Base-by-base conservation (phyloP, 2,113 vertebrate genomes). In the Columbina picui region DNA sequence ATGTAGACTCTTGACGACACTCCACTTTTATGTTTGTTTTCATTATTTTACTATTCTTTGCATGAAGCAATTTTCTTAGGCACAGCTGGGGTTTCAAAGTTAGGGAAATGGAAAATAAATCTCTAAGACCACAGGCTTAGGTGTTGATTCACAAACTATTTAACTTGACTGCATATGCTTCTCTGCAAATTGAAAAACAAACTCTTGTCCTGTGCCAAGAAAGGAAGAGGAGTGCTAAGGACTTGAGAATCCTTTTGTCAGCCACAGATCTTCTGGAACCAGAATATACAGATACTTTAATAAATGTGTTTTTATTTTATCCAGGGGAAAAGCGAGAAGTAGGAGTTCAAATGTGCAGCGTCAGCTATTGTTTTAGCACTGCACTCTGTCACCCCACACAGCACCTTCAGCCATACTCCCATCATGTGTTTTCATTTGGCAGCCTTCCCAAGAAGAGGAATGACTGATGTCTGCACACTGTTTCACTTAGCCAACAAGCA, bases 371-470 rank as follows among this genome's bases (percentile, higher is more conserved):
- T 86, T 96, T 90, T 94, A 94, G 84, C 65, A 43, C 90, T 87
- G 84, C 64, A 70, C 84, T 94, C 68, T 95, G 76, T 96, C 96
- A 96, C 92, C 94, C 76, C 93, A 80, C 82, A 59, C 64, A 94
- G 94, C 92, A 97, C 91, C 95, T 96, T 95, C 86, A 94, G 92
- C 92, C 69, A 76, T 94, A 53, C 69, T 94, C 61, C 25, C 80
- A 83, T 96, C 93, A 87, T 89, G n/a, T 94, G 89, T 91, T 96
- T 96, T 95, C 53, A 36, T 90, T 96, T 97, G 95, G 95, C 94
- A 94, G 1, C 39, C 26, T 93, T 94, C 95, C 95, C 81, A 64
- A 93, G 83, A 53, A 88, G 77, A 90, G 73, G 57, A 87, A 23
- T 93, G 90, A 95, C 50, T 90, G 94, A 95, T 96, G 92, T 75